Percentiles rank a stretch among this genome's conserved stretches.
phyloP scores from a whole-genome alignment of 2,113 vertebrate genomes.

The Amblyornis subalaris region DNA sequence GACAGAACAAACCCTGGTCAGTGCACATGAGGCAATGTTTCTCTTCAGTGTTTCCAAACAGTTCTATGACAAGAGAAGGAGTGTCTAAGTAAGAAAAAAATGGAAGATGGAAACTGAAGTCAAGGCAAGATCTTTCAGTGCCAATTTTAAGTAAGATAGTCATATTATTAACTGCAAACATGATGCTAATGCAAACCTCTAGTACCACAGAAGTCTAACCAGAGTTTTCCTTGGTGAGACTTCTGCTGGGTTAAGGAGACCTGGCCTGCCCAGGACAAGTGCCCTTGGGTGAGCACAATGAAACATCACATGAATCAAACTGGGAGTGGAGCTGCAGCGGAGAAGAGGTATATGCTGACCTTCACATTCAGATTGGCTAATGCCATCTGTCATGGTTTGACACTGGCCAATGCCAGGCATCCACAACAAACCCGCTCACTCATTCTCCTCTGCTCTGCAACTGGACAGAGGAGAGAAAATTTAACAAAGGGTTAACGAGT shows the following conservation, averaged over 20 bases:
- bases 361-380: neutral
- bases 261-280: rapidly evolving
- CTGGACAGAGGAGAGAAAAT: no score
- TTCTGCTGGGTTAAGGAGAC: neutral
- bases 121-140: neutral
- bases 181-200: neutral
- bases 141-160: neutral
- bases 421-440: no score
- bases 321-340: neutral
- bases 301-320: rapidly evolving
- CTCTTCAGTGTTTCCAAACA: neutral
- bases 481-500: no score
- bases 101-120: neutral
- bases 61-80: neutral
- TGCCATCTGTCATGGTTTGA: no score
- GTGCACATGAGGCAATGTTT: rapidly evolving
- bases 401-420: no score
- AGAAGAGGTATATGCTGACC: rapidly evolving
- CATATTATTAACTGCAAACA: neutral
- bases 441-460: no score
- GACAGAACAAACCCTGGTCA: neutral
- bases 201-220: neutral
- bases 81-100: neutral
- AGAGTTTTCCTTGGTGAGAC: neutral
- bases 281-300: neutral